Conservation (phyloP, 2,888 invertebrate species). For the Hydrotaea diabolus region DNA sequence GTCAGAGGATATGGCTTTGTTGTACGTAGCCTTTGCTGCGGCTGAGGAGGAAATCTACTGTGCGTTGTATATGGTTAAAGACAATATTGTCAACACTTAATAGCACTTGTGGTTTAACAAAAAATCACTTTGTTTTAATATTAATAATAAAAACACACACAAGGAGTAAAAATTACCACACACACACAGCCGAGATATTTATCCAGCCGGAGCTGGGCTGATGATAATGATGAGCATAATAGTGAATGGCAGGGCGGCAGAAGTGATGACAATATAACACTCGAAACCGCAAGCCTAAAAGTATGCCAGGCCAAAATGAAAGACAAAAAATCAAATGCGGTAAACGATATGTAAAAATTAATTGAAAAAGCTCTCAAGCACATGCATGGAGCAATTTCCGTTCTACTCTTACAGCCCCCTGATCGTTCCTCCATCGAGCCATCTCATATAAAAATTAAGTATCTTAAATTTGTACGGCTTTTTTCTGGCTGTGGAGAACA, state of each 20-base stretch:
- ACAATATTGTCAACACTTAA: conserved; percentile 66
- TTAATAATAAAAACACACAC: conserved; percentile 26
- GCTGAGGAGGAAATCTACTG: background rate
- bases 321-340: conserved; percentile 35
- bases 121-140: conserved; percentile 65
- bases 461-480: too few relatives aligned
- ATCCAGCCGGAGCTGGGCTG: background rate
- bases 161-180: conserved; percentile 27
- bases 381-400: too few relatives aligned
- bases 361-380: conserved; percentile 39
- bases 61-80: conserved; percentile 34
- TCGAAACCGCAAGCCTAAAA: conserved; percentile 59
- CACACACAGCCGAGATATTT: background rate
- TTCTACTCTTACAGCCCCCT: too few relatives aligned
- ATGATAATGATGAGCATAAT: conserved; percentile 23
- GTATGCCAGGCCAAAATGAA: conserved; percentile 45
- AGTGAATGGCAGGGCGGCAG: conserved; percentile 13
- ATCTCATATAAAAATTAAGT: background rate
- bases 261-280: conserved; percentile 39
- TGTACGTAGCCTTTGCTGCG: background rate
- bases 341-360: conserved; percentile 53
- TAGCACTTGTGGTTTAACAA: conserved; percentile 67
- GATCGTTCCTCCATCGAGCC: background rate
- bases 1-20: conserved; percentile 26
- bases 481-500: background rate